These are phyloP conservation scores for Disparrhopalites patrizii DNA, from an alignment of 2,888 invertebrate genomes.

Conservation along the genomic window DNA sequence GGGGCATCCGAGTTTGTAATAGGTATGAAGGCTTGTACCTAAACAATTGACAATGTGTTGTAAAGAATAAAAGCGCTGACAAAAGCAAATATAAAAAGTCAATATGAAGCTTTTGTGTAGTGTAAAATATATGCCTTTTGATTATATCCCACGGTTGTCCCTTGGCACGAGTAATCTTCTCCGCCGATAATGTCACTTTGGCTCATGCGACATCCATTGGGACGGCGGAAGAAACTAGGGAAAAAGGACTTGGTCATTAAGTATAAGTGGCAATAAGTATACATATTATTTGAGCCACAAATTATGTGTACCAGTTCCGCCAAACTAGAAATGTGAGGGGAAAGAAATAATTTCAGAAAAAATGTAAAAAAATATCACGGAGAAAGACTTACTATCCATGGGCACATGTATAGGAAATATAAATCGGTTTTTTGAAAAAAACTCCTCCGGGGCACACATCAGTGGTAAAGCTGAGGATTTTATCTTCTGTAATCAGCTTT, in stretches of 20 bases:
- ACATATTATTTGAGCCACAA: no score
- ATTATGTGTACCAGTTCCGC: no score
- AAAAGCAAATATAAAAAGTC: no score
- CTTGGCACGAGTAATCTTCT: background rate
- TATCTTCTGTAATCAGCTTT: background rate
- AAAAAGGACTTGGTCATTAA: no score
- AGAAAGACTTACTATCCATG: constrained; percentile 1
- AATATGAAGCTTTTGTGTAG: no score
- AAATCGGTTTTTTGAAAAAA: background rate
- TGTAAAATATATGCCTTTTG: no score
- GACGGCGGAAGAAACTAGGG: background rate
- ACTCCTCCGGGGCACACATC: constrained; percentile 1
- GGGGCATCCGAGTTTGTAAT: constrained; percentile 8
- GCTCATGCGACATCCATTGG: background rate
- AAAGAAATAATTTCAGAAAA: no score
- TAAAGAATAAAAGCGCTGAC: background rate
- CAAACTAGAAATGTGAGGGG: no score
- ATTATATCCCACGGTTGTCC: no score
- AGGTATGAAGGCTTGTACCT: constrained; percentile 19
- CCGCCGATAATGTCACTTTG: background rate
- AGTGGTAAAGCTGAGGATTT: background rate
- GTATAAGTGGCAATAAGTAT: no score
- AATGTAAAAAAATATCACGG: no score
- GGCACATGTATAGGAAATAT: background rate
- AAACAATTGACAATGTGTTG: no score